Evolutionary conservation across 2,113 vertebrate species (phyloP).

Genomic region (Gopherus flavomarginatus): DNA sequence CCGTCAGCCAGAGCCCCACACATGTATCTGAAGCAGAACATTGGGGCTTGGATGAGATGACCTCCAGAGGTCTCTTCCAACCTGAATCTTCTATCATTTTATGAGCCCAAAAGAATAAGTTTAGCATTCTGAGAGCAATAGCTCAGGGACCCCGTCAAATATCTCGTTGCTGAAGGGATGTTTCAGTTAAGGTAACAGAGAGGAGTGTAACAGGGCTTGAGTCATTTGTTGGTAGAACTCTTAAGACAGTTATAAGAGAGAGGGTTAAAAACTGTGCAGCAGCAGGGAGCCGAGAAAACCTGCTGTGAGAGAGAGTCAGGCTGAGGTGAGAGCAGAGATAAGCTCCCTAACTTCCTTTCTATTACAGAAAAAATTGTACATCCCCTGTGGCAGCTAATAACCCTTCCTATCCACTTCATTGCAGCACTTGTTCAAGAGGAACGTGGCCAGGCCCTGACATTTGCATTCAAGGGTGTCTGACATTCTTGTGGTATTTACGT

Average conservation of each 20-base stretch:
- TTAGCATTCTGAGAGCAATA: not conserved
- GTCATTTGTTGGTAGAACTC: not conserved
- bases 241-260: not conserved
- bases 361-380: not conserved
- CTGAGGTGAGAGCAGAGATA: not conserved
- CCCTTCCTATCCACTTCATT: not conserved
- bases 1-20: not conserved
- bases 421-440: not conserved
- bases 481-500: not conserved
- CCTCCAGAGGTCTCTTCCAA: too few species aligned
- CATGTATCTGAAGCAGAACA: not conserved
- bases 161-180: not conserved
- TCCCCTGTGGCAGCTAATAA: not conserved
- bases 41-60: too few species aligned
- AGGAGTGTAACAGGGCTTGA: not conserved
- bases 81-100: too few species aligned
- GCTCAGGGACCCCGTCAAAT: not conserved
- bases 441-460: not conserved
- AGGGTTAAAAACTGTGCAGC: not conserved
- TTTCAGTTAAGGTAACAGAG: not conserved
- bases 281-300: not conserved
- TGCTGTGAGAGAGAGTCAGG: not conserved
- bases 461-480: not conserved
- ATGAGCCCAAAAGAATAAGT: not conserved
- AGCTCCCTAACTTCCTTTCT: not conserved